These are phyloP conservation scores for Axis porcinus DNA, from an alignment of 2,113 vertebrate species.

Conservation along the genomic window DNA sequence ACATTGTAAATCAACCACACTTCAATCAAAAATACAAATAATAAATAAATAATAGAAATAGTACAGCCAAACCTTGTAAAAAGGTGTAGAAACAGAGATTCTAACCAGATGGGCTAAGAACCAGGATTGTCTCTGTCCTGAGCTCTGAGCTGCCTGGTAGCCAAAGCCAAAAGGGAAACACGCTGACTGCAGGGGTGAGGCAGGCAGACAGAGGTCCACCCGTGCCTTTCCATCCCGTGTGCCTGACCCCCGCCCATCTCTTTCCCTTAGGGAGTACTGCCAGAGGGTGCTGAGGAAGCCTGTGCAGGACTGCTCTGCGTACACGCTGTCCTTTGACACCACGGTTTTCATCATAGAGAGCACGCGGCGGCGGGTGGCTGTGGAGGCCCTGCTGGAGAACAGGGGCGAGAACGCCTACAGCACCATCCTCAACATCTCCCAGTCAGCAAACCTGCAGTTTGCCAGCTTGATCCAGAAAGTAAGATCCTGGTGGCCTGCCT, in stretches of 20 bases:
- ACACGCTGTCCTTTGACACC: conserved; percentile 80
- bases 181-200: too few relatives aligned
- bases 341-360: conserved; percentile 86
- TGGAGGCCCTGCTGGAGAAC: conserved; percentile 92
- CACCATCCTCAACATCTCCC: conserved; percentile 89
- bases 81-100: not conserved
- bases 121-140: not conserved
- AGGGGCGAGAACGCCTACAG: conserved; percentile 94
- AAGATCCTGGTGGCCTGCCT: not conserved
- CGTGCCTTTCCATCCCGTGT: accelerated
- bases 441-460: conserved; percentile 91
- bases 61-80: not conserved
- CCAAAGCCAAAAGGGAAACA: not conserved
- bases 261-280: conserved; percentile 87
- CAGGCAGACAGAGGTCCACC: accelerated
- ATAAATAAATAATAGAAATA: not conserved
- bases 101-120: not conserved
- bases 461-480: conserved; percentile 93
- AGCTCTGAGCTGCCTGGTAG: conserved; percentile 3
- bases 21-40: not conserved
- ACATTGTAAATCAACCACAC: not conserved
- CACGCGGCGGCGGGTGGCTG: conserved; percentile 86
- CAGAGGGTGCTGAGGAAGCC: conserved; percentile 77
- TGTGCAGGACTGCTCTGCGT: conserved; percentile 72
- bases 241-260: not conserved